These are phyloP conservation scores for Ericerus pela DNA, from an alignment of 1,140 invertebrate species.

Conservation along the genomic window DNA sequence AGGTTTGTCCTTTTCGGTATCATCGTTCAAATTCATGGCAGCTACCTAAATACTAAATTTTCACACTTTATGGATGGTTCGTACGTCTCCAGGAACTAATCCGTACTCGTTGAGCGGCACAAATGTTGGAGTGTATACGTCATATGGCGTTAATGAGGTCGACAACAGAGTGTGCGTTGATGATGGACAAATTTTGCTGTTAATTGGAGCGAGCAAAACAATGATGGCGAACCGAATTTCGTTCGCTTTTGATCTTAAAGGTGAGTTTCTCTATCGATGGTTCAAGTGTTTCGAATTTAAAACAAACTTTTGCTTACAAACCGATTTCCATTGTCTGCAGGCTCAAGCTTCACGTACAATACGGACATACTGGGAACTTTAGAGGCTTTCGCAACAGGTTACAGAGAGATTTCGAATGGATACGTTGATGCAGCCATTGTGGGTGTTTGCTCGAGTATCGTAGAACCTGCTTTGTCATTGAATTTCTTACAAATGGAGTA, in stretches of 20 bases:
- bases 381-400: slow-evolving; percentile 46
- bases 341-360: slow-evolving; percentile 53
- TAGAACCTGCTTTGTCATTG: slow-evolving; percentile 47
- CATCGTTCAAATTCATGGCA: background rate
- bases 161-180: background rate
- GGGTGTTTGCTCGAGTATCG: slow-evolving; percentile 41
- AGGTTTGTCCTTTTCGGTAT: background rate
- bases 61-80: background rate
- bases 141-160: background rate
- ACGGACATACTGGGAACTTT: slow-evolving; percentile 54
- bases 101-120: background rate
- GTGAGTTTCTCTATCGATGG: background rate
- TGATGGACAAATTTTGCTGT: background rate
- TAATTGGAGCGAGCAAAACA: background rate
- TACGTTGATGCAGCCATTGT: slow-evolving; percentile 53
- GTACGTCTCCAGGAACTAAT: background rate
- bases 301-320: background rate
- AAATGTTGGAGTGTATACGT: background rate
- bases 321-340: background rate
- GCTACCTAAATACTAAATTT: background rate
- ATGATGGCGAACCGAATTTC: background rate
- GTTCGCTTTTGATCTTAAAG: background rate
- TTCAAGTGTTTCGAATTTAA: too few relatives aligned
- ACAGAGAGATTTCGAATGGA: slow-evolving; percentile 42
- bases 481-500: slow-evolving; percentile 43